Evolutionary conservation across 2,113 vertebrate species (phyloP), one percentile per base, ranked within the genome.

Genomic region (Archilochus colubris): DNA sequence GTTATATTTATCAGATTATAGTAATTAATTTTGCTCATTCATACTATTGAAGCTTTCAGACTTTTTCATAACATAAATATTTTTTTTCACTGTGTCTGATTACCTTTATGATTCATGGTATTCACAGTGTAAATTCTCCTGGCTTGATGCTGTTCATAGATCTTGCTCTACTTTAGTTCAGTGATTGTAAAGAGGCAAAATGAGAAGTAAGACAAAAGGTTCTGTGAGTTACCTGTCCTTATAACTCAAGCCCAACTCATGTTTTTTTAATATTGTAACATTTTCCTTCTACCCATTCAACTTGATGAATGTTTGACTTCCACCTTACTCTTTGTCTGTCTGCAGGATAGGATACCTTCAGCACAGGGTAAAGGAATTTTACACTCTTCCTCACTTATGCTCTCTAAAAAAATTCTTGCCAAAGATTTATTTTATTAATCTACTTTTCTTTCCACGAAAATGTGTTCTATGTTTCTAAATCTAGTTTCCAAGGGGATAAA

Each of bases 111-210:
- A 30, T 81, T 83, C 40, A 19, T 50, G 7, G 10, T 69, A 10
- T 62, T 84, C 81, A 81, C 6, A 4, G 16, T 38, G 4, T 38
- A 63, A 63, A 33, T 89, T 77, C 36, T 72, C 6, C 33, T 77
- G 55, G 54, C 6, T 66, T 66, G 44, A 53, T 86, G 51, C 5
- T 77, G 11, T 66, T 82, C 43, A 36, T 46, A 86, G n/a, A 38
- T 74, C n/a, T 62, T 69, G 11, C 81, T 86, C n/a, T 72, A 14
- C 62, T 93, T 74, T 64, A 72, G 24, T 79, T 89, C 46, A 70
- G 23, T 74, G n/a, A 9, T 24, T 74, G 61, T 77, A 64, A 91
- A 66, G 27, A 66, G 11, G 23, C 10, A 73, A 83, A 50, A 7
- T 62, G 21, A 89, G 73, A 83, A 57, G 46, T 46, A 74, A 62